phyloP scores from a whole-genome alignment of 2,113 vertebrate genomes.

The Gila orcuttii region DNA sequence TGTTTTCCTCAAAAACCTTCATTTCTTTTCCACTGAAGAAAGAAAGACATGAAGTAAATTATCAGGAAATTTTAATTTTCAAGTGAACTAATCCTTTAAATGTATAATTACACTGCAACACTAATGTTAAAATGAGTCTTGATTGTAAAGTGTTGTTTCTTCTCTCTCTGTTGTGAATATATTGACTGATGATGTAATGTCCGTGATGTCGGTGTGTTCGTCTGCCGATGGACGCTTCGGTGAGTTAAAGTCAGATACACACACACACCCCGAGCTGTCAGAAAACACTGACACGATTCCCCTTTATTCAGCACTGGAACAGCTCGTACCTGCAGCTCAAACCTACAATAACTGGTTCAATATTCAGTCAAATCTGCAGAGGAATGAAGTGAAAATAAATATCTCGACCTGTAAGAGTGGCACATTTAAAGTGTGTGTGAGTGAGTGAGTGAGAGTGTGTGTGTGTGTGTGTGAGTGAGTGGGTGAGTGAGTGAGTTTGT shows the following conservation, averaged over 20 bases:
- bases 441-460: background rate
- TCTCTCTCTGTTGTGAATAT: too few relatives aligned
- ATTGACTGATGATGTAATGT: background rate
- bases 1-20: too few relatives aligned
- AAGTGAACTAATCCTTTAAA: too few relatives aligned
- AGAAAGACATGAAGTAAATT: too few relatives aligned
- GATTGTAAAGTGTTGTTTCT: too few relatives aligned
- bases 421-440: conserved; percentile 77
- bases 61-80: too few relatives aligned
- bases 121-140: too few relatives aligned
- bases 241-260: conserved; percentile 55
- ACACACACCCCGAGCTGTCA: conserved; percentile 61
- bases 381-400: conserved; percentile 56
- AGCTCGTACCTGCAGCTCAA: conserved; percentile 48
- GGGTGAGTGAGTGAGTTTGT: conserved; percentile 31
- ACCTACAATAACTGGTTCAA: conserved; percentile 72
- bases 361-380: conserved; percentile 63
- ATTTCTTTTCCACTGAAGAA: too few relatives aligned
- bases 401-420: conserved; percentile 66
- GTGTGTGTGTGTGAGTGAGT: conserved; percentile 12
- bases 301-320: conserved; percentile 44
- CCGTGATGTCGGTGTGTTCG: background rate
- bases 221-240: background rate
- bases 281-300: conserved; percentile 62
- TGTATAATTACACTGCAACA: too few relatives aligned